Base-by-base conservation (phyloP, 2,797 vertebrate genomes). In the Leuciscus waleckii region DNA sequence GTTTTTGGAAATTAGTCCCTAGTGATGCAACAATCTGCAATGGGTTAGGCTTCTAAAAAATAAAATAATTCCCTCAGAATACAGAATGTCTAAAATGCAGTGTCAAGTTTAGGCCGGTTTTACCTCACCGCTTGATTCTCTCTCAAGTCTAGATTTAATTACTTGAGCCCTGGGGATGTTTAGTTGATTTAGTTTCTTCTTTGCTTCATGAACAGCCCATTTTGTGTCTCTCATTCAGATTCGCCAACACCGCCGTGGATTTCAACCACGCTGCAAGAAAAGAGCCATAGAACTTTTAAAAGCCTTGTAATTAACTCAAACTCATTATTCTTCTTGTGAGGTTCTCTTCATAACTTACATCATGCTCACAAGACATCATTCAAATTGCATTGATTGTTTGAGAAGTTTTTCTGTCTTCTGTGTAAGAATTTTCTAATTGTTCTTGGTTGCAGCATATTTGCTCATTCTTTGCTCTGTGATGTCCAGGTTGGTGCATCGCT, bases 1-100 rank as follows among this genome's bases (percentile, higher is more conserved):
- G 91, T 91, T 91, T 92, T 91, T 19, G 13, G 88, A 93, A 92
- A 91, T 92, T 84, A 93, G 91, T 90, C 88, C 91, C 46, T 89
- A 90, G 93, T 96, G 95, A 96, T 95, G 95, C 94, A 95, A 96
- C 89, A 89, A 89, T 89, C 51, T 81, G 95, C 92, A 96, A 96
- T 86, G 68, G 77, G 87, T 90, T 71, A 75, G 46, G 79, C 91
- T 90, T 86, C 90, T 90, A 89, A 87, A 90, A 92, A 92, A 90
- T 89, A 80, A 89, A 90, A 90, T 90, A 90, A 93, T 91, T 91
- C 91, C 61, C 51, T 82, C 67, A 82, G 32, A 83, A 75, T 54
- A 79, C 90, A 79, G 71, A 89, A 88, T 86, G 63, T 83, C 56
- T 10, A 87, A 92, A 92, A 87, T 90, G 46, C 76, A 32, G 84